Evolutionary conservation across 2,888 invertebrate genomes (phyloP), one percentile per base, ranked within the genome.

Genomic region (Limnephilus auricula): DNA sequence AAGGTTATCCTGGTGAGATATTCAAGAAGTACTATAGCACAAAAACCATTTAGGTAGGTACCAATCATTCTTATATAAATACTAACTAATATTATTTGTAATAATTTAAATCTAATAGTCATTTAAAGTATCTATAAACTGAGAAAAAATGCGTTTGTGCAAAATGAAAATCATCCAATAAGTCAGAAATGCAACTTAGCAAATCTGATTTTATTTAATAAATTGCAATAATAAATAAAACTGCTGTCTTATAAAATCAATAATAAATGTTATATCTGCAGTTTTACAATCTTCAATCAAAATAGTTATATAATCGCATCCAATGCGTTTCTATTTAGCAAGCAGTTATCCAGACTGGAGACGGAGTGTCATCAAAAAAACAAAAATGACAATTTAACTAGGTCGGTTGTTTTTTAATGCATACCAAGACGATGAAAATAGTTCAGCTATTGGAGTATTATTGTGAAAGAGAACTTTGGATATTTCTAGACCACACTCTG

Each of bases 361-460:
- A 82, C 82, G 34, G 4, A 32, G 45, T 30, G 85, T 85, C 85
- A 85, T 85, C 34, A 87, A 34, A 87, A n/a, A 78, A 37, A 45
- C 40, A 85, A 78, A 87, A 78, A 87, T 78, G 87, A 78, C 87
- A 78, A 9, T 31, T 78, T 78, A 87, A 31, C 10, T 87, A 78
- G 87, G 87, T 87, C 87, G 78, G 78, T 78, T 78, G 13, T 65
- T 87, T 65, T 25, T 78, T 78, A 37, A 65, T 32, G 87, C 87
- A 87, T 78, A 65, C 87, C 87, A 15, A 87, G 78, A 78, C 12
- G 87, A 87, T 78, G 34, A 32, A 78, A 87, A 87, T 87, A 87
- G 87, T 40, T 87, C 78, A 30, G 32, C 65, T 78, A 32, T 87
- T 87, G 12, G 65, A 65, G n/a, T 34, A 78, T 87, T 34, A 32